A percentile compares a stretch with the other conserved stretches of the same genome.
These are phyloP conservation scores for Caenorhabditis becei DNA, from an alignment of 2,888 invertebrate genomes.

Conservation along the genomic window DNA sequence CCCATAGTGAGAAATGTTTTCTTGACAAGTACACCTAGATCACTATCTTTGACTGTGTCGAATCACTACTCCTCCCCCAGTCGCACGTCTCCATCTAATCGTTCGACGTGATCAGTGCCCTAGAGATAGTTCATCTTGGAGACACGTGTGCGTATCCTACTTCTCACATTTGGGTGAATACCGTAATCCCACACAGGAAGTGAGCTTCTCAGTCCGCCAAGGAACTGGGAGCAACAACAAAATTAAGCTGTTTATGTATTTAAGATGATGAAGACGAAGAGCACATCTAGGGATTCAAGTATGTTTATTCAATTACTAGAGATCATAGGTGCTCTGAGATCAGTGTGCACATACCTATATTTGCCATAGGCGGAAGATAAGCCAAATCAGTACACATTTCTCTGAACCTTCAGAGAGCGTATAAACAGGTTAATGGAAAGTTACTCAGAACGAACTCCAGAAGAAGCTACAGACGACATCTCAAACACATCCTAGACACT, in stretches of 20 bases:
- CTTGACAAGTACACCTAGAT: slow-evolving; percentile 56
- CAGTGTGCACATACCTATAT: slow-evolving; percentile 1
- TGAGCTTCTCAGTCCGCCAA: too few relatives aligned
- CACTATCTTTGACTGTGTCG: slow-evolving; percentile 45
- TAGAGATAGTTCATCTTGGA: slow-evolving; percentile 34
- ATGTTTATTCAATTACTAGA: slow-evolving; percentile 10
- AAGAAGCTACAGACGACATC: too few relatives aligned
- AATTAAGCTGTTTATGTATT: neutral
- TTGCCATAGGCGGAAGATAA: slow-evolving; percentile 16
- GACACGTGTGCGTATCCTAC: slow-evolving; percentile 38
- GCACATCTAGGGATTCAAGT: slow-evolving; percentile 5
- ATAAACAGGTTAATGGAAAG: too few relatives aligned
- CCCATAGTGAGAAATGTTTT: slow-evolving; percentile 36
- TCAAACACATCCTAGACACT: too few relatives aligned
- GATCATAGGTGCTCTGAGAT: slow-evolving; percentile 2
- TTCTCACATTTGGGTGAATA: neutral
- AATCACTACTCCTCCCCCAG: slow-evolving; percentile 28
- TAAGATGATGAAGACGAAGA: slow-evolving; percentile 1
- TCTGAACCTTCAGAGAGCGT: neutral
- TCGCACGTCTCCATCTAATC: slow-evolving; percentile 47
- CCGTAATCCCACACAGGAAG: too few relatives aligned
- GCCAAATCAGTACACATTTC: slow-evolving; percentile 11
- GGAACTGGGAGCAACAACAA: too few relatives aligned
- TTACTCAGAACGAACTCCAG: too few relatives aligned
- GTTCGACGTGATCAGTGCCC: slow-evolving; percentile 50